Evolutionary conservation across 2,888 invertebrate genomes (phyloP).

Genomic region (Deroplatys truncata): DNA sequence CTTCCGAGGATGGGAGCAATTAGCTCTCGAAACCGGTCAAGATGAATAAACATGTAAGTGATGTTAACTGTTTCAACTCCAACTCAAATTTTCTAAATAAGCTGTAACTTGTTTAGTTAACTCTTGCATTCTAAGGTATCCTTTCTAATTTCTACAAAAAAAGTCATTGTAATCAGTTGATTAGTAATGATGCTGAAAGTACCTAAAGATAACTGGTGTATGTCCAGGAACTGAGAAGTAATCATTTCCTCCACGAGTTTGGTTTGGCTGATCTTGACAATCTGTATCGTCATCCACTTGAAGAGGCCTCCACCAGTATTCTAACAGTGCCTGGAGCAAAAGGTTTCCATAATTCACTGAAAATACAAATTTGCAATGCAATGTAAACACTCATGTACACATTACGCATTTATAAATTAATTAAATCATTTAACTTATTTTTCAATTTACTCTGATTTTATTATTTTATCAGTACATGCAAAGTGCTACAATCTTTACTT

Average conservation of each 20-base stretch:
- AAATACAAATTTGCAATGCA: conserved; percentile 28
- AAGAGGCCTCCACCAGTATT: conserved; percentile 84
- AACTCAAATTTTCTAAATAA: no score
- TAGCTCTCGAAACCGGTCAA: no score
- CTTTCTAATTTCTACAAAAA: neutral
- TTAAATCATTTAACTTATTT: no score
- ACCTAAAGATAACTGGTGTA: conserved; percentile 94
- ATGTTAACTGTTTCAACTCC: no score
- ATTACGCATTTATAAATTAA: no score
- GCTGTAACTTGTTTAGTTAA: neutral
- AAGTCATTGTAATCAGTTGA: neutral
- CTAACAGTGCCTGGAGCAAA: conserved; percentile 87
- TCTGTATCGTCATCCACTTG: conserved; percentile 65
- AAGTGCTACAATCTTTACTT: no score
- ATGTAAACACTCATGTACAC: neutral
- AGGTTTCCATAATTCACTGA: conserved; percentile 92
- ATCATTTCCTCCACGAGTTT: conserved; percentile 49
- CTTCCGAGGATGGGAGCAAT: no score
- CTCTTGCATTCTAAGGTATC: neutral
- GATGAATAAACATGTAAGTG: no score
- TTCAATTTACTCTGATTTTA: no score
- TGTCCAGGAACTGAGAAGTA: conserved; percentile 91
- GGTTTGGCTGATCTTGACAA: conserved; percentile 48
- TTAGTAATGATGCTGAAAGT: conserved; percentile 26
- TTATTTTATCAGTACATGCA: no score